phyloP scores from a whole-genome alignment of 1,140 invertebrate species.

The Stenopsyche tienmushanensis region DNA sequence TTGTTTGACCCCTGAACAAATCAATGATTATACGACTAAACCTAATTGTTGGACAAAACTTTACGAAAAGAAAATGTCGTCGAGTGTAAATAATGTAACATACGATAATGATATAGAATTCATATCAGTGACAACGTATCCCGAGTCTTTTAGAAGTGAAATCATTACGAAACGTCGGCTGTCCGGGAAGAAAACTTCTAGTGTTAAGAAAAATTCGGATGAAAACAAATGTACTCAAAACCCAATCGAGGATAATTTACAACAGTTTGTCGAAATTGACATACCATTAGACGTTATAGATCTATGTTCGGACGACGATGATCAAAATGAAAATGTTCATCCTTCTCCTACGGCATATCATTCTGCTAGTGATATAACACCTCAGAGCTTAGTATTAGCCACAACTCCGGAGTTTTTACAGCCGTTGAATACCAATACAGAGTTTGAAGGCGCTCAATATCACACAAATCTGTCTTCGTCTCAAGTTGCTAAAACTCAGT shows the following conservation, averaged over 20 bases:
- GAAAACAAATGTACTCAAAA: neutral
- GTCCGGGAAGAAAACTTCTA: neutral
- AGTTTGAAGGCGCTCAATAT: slow-evolving; percentile 27
- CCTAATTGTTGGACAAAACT: neutral
- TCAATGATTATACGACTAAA: slow-evolving; percentile 1
- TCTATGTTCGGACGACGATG: slow-evolving; percentile 56
- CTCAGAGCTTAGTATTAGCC: slow-evolving; percentile 24
- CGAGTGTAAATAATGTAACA: neutral
- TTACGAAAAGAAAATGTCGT: neutral
- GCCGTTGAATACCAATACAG: slow-evolving; percentile 42
- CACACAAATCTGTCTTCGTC: neutral
- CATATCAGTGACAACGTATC: slow-evolving; percentile 23
- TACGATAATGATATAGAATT: slow-evolving; percentile 35
- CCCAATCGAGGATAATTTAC: neutral
- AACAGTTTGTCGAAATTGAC: neutral
- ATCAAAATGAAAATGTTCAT: slow-evolving; percentile 51
- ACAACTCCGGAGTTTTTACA: slow-evolving; percentile 45
- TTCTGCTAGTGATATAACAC: neutral
- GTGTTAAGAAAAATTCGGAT: neutral
- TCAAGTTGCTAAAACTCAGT: neutral
- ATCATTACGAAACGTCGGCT: neutral
- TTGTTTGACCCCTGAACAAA: slow-evolving; percentile 44
- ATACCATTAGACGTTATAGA: slow-evolving; percentile 51
- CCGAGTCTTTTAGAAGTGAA: neutral
- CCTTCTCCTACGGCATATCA: slow-evolving; percentile 39